These are phyloP conservation scores for Chiroxiphia lanceolata DNA, from an alignment of 2,797 vertebrate genomes.

Conservation along the genomic window DNA sequence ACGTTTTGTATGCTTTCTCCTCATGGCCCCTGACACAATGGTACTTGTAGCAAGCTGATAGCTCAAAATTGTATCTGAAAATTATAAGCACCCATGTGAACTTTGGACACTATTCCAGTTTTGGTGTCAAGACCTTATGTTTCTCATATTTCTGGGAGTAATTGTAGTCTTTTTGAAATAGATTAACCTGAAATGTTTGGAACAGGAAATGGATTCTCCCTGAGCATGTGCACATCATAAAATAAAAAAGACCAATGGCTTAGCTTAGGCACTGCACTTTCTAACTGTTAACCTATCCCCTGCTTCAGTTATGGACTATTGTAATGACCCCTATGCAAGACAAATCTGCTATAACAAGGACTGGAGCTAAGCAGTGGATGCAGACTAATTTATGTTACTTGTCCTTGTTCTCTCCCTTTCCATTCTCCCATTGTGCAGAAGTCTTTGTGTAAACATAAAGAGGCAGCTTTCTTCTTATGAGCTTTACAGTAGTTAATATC, in stretches of 20 bases:
- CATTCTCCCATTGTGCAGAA: not conserved
- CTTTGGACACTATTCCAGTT: not conserved
- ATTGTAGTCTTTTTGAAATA: not conserved
- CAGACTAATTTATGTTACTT: not conserved
- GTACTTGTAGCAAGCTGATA: not conserved
- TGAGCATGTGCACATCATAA: not conserved
- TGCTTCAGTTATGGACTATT: not conserved
- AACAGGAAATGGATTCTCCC: not conserved
- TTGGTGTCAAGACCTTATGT: not conserved
- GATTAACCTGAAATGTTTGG: not conserved
- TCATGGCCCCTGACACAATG: not conserved
- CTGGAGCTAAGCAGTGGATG: not conserved
- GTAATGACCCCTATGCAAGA: not conserved
- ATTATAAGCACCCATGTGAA: accelerated
- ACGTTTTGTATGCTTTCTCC: no score
- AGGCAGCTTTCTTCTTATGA: not conserved
- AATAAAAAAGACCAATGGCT: not conserved
- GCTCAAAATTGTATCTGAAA: not conserved
- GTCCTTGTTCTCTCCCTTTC: not conserved
- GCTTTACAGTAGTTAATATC: not conserved
- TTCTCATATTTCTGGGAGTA: not conserved
- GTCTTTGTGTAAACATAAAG: not conserved
- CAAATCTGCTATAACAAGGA: not conserved
- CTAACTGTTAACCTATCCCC: not conserved
- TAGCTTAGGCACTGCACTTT: not conserved